Evolutionary conservation across 2,888 invertebrate species (phyloP).

Genomic region (Reticulitermes lucifugus): DNA sequence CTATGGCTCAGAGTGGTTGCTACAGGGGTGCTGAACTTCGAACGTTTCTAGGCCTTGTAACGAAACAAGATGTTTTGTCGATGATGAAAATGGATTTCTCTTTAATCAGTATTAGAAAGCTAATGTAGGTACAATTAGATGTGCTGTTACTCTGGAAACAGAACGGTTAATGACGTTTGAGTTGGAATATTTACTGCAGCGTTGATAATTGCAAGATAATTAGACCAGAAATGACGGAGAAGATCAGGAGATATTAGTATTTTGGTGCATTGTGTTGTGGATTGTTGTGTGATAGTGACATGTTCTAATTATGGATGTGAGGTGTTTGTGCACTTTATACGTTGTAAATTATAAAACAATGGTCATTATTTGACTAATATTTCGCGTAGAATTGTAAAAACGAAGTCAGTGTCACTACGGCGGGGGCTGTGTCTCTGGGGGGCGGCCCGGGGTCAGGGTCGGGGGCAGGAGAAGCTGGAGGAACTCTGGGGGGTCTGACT

Average conservation of each 20-base stretch:
- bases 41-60: background rate
- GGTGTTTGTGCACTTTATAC: background rate
- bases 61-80: slow-evolving; percentile 11
- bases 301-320: background rate
- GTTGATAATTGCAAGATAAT: slow-evolving; percentile 11
- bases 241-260: background rate
- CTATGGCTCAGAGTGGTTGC: background rate
- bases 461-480: slow-evolving; percentile 57
- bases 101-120: background rate
- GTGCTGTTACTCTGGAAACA: background rate
- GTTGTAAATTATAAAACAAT: background rate
- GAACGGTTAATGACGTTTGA: background rate
- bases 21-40: slow-evolving; percentile 4
- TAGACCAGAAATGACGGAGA: slow-evolving; percentile 28
- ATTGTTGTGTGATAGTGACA: background rate
- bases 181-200: background rate
- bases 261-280: background rate
- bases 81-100: background rate
- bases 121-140: background rate
- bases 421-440: slow-evolving; percentile 36
- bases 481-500: slow-evolving; percentile 63
- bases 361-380: background rate
- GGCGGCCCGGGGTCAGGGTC: slow-evolving; percentile 56
- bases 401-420: slow-evolving; percentile 12
- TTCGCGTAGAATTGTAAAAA: background rate